Percentiles rank a stretch among this genome's conserved stretches.
phyloP scores from a whole-genome alignment of 2,888 invertebrate species.

The Acrocyrtus sp. region DNA sequence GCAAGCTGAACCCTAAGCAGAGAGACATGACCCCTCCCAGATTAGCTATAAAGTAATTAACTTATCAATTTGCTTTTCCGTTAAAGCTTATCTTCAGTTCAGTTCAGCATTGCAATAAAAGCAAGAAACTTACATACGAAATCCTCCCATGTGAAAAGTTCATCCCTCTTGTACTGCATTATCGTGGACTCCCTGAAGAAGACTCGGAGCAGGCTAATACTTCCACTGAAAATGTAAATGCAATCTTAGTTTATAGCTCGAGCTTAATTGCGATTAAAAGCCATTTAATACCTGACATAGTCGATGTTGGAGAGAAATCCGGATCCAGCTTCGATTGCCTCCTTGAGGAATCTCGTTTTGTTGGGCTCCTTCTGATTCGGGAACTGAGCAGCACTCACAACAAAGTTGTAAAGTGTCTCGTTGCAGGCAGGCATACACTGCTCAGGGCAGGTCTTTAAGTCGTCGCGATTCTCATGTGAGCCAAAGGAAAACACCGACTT shows the following conservation, averaged over 20 bases:
- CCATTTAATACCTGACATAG: conserved; percentile 46
- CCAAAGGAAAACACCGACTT: conserved; percentile 56
- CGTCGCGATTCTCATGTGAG: conserved; percentile 22
- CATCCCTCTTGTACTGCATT: conserved; percentile 57
- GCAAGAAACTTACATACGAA: conserved; percentile 46
- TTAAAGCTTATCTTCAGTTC: neutral
- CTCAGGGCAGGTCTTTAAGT: conserved; percentile 47
- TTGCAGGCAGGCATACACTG: conserved; percentile 60
- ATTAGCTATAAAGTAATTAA: conserved; percentile 48
- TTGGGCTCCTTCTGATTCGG: conserved; percentile 55
- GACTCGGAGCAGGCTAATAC: conserved; percentile 51
- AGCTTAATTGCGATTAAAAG: neutral
- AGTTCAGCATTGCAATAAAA: neutral
- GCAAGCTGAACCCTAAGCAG: conserved; percentile 58
- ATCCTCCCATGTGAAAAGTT: conserved; percentile 54
- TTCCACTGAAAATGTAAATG: conserved; percentile 40
- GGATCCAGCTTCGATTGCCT: conserved; percentile 44
- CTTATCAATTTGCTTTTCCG: neutral
- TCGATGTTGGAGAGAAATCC: conserved; percentile 48
- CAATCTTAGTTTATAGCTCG: neutral
- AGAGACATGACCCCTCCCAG: conserved; percentile 61
- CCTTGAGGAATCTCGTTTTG: conserved; percentile 49
- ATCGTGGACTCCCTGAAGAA: conserved; percentile 53
- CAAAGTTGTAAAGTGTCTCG: conserved; percentile 60
- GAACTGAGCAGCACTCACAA: conserved; percentile 51